phyloP scores from a whole-genome alignment of 2,113 vertebrate species.

The Morone chrysops region DNA sequence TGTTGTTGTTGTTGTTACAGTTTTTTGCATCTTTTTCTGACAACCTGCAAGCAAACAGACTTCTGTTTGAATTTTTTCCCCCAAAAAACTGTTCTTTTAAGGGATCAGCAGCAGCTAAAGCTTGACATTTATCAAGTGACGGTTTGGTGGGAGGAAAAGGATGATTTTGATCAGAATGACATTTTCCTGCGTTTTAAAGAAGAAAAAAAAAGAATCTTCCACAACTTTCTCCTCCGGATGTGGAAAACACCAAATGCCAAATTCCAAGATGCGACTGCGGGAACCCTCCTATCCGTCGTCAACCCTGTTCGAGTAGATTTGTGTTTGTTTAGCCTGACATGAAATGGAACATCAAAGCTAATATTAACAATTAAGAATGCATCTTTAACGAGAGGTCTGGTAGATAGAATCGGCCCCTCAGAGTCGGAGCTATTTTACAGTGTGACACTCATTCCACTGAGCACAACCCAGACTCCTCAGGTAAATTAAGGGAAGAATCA shows the following conservation, averaged over 20 bases:
- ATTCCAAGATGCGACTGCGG: background rate
- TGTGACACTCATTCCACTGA: background rate
- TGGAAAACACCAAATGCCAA: slow-evolving; percentile 15
- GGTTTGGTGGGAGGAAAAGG: background rate
- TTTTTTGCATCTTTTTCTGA: background rate
- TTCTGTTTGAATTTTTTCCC: background rate
- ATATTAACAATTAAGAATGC: slow-evolving; percentile 36
- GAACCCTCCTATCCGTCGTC: background rate
- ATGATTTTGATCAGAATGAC: slow-evolving; percentile 57
- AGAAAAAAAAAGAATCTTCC: background rate
- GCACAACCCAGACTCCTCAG: slow-evolving; percentile 6
- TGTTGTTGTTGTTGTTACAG: background rate
- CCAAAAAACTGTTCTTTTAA: slow-evolving; percentile 9
- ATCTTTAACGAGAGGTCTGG: slow-evolving; percentile 20
- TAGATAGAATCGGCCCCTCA: background rate
- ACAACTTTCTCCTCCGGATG: background rate
- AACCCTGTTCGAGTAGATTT: background rate
- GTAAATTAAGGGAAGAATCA: slow-evolving; percentile 39
- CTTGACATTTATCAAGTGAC: slow-evolving; percentile 54
- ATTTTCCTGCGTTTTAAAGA: slow-evolving; percentile 32
- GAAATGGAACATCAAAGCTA: slow-evolving; percentile 53
- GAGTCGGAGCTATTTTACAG: slow-evolving; percentile 40
- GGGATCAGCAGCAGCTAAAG: slow-evolving; percentile 16
- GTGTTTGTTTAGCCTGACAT: slow-evolving; percentile 26
- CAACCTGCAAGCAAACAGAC: slow-evolving; percentile 1